Evolutionary conservation across 2,888 invertebrate genomes (phyloP), one percentile per base, ranked within the genome.

Genomic region (Rhyacophila evoluta): DNA sequence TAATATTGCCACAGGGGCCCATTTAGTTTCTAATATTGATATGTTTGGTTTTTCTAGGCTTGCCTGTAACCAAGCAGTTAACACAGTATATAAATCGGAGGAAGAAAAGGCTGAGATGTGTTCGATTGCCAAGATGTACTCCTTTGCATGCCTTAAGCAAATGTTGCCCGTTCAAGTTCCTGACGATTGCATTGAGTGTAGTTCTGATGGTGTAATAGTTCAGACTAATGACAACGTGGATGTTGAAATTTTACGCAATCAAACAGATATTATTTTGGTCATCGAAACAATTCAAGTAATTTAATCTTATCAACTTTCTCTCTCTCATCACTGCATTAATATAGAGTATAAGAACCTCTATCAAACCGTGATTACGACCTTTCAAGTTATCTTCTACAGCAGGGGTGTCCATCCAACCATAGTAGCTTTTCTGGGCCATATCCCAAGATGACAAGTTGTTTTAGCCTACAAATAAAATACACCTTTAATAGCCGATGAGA

Each of bases 251-350:
- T 95, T 95, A 0, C 91, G 90, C 81, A 94, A 94, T 81, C 91
- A 95, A 81, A 97, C 96, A 1, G 97, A 97, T 84, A 89, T 97
- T 77, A 88, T 97, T 0, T 89, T 97, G 75, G 90, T 94, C 0
- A 91, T 97, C 8, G 97, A 97, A 84, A 86, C 87, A 10, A 87
- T 90, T 0, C 84, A 89, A 83, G 89, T 88, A 33, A 84, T 85
- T 72, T 15, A 72, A 27, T 15, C 37, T n/a, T n/a, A n/a, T n/a
- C n/a, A n/a, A n/a, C n/a, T n/a, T n/a, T n/a, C n/a, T n/a, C n/a
- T n/a, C n/a, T n/a, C n/a, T n/a, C n/a, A n/a, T n/a, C n/a, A n/a
- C n/a, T n/a, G n/a, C n/a, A n/a, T n/a, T n/a, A n/a, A n/a, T n/a
- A n/a, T n/a, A n/a, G n/a, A n/a, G n/a, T n/a, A n/a, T n/a, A n/a